Conservation (phyloP, 1,140 invertebrate genomes). For the Cotesia glomerata region DNA sequence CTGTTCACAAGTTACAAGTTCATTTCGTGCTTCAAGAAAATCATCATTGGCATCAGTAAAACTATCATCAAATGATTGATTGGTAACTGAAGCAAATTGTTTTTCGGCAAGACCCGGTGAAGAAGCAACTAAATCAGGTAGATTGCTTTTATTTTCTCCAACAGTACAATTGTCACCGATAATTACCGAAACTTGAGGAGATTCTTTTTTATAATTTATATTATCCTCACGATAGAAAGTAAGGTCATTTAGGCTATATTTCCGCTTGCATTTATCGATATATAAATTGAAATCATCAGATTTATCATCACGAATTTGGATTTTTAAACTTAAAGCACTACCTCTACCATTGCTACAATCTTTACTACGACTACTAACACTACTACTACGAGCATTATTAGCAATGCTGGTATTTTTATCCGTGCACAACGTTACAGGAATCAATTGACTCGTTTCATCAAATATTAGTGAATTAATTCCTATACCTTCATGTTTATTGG, state of each 20-base stretch:
- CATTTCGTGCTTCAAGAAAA: neutral
- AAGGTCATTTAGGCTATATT: constrained; percentile 5
- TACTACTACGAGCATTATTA: constrained; percentile 5
- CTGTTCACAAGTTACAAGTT: neutral
- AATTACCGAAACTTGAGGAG: neutral
- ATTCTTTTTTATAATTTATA: neutral
- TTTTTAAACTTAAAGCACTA: constrained; percentile 25
- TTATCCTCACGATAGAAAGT: constrained; percentile 3
- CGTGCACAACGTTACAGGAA: neutral
- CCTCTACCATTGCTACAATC: constrained; percentile 28
- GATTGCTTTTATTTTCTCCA: constrained; percentile 35
- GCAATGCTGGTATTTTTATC: constrained; percentile 7
- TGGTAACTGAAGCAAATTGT: constrained; percentile 33
- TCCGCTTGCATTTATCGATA: constrained; percentile 10
- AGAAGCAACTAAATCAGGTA: constrained; percentile 52
- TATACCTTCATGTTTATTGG: neutral
- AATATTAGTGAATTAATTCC: neutral
- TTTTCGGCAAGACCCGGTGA: constrained; percentile 44
- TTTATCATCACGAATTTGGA: constrained; percentile 20
- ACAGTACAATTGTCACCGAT: constrained; percentile 15
- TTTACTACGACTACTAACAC: constrained; percentile 16
- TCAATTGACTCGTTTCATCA: neutral
- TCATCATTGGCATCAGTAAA: neutral
- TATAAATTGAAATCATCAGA: constrained; percentile 14
- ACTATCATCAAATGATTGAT: constrained; percentile 24